A percentile compares a stretch with the other conserved stretches of the same genome.
Evolutionary conservation across 2,797 vertebrate species (phyloP).

Genomic region (Bradypodion pumilum): DNA sequence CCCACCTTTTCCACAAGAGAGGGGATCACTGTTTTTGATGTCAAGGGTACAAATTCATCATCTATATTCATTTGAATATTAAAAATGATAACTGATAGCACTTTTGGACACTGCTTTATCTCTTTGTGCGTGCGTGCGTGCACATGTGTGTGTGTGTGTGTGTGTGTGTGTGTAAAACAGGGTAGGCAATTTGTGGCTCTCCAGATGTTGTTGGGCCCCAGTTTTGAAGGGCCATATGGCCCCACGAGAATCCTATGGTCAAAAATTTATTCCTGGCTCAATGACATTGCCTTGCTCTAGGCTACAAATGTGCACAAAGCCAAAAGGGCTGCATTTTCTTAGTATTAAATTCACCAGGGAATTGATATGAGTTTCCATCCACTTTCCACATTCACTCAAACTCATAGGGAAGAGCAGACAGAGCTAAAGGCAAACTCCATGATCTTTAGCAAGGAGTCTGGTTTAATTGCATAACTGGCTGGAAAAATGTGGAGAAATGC

Average conservation of each 20-base stretch:
- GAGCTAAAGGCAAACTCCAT: neutral
- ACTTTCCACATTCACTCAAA: neutral
- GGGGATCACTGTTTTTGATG: neutral
- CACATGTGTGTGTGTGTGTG: no score
- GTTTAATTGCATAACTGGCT: neutral
- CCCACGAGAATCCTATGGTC: no score
- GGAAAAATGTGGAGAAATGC: neutral
- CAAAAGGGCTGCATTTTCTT: neutral
- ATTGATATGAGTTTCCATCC: neutral
- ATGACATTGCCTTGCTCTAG: neutral
- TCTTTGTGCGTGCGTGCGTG: no score
- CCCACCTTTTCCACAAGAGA: neutral
- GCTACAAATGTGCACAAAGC: neutral
- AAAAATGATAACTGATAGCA: no score
- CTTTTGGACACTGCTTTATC: no score
- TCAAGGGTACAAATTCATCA: no score
- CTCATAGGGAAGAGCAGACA: neutral
- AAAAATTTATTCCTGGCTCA: neutral
- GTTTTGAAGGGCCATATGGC: neutral
- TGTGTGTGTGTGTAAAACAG: neutral
- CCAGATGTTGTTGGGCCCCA: neutral
- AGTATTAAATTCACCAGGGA: neutral
- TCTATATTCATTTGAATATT: no score
- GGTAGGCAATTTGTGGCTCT: neutral
- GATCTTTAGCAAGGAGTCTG: neutral